A percentile compares a stretch with the other conserved stretches of the same genome.
phyloP scores from a whole-genome alignment of 2,888 invertebrate species.

The Craniophora ligustri region DNA sequence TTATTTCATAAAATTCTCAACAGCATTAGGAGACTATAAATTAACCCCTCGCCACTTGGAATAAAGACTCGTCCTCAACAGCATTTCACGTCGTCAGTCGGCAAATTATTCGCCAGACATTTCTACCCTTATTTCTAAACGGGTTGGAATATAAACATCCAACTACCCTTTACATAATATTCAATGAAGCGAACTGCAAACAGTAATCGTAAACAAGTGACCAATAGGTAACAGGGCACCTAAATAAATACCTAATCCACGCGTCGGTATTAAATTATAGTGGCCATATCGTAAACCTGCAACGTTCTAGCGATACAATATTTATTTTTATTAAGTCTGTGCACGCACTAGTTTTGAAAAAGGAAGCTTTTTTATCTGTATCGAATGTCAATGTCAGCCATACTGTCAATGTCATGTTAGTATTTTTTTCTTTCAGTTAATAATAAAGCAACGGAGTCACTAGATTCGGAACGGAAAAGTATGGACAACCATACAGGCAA shows the following conservation, averaged over 20 bases:
- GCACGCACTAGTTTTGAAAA: conserved; percentile 60
- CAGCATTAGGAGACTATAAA: no score
- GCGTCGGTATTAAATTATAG: conserved; percentile 79
- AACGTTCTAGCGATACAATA: conserved; percentile 74
- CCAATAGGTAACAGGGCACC: conserved; percentile 51
- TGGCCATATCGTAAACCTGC: conserved; percentile 79
- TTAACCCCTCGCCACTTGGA: no score
- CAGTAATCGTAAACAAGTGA: conserved; percentile 39
- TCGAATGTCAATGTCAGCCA: background rate
- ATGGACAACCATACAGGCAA: no score
- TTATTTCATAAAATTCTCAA: no score
- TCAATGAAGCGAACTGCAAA: conserved; percentile 29
- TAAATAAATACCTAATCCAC: conserved; percentile 82
- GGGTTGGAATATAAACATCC: background rate
- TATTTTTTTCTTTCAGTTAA: no score
- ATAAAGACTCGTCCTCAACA: no score
- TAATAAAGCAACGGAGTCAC: no score
- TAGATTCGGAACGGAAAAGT: no score
- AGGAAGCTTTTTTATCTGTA: conserved; percentile 37
- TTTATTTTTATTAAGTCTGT: conserved; percentile 80
- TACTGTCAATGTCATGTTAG: no score
- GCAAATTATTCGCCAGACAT: background rate
- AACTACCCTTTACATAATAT: conserved; percentile 10
- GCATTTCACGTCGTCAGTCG: no score
- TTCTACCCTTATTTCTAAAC: background rate